Evolutionary conservation across 2,888 invertebrate species (phyloP).

Genomic region (Andrena hattorfiana): DNA sequence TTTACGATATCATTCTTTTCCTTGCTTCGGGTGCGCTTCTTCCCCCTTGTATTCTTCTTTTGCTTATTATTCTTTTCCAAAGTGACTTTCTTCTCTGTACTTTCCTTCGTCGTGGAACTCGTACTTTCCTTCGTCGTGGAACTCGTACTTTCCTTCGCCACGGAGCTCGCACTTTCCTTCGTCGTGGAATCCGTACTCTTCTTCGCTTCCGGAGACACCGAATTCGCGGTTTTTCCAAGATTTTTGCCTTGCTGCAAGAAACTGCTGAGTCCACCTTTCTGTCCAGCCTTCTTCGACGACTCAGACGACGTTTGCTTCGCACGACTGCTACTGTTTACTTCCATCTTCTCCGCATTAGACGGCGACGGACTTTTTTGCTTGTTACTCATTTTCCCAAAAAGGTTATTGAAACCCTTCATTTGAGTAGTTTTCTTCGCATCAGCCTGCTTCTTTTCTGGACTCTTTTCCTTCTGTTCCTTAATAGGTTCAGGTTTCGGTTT

Average conservation of each 20-base stretch:
- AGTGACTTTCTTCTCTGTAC: constrained; percentile 1
- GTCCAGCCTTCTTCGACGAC: constrained; percentile 13
- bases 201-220: neutral
- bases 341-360: constrained; percentile 4
- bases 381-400: constrained; percentile 75
- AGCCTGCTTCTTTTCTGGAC: constrained; percentile 58
- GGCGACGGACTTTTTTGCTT: constrained; percentile 53
- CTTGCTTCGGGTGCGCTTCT: constrained; percentile 76
- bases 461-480: constrained; percentile 30
- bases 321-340: neutral
- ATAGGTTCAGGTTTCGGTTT: neutral
- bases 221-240: constrained; percentile 15
- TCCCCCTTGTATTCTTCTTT: constrained; percentile 66
- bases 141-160: neutral
- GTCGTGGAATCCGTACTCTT: constrained; percentile 3
- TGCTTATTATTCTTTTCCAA: constrained; percentile 37
- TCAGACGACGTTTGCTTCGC: constrained; percentile 18
- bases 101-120: neutral
- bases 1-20: constrained; percentile 52
- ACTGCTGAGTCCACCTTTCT: constrained; percentile 38
- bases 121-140: constrained; percentile 2
- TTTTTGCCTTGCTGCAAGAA: constrained; percentile 37
- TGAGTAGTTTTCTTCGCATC: constrained; percentile 59
- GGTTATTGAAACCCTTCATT: constrained; percentile 73
- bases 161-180: neutral